Evolutionary conservation across 2,797 vertebrate genomes (phyloP).

Genomic region (Sternotherus odoratus): DNA sequence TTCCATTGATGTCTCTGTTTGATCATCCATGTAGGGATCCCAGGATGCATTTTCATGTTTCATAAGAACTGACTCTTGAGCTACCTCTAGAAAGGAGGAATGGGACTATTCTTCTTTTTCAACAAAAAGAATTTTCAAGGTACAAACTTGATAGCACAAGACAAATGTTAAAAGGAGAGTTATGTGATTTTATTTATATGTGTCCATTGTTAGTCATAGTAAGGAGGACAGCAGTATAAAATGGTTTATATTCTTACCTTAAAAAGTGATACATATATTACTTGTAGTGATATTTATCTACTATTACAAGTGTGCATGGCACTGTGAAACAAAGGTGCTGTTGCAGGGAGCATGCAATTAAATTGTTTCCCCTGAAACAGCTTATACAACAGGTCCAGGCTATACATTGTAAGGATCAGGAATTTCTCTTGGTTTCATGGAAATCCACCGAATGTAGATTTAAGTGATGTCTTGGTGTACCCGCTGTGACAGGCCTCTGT

Average conservation of each 20-base stretch:
- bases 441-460: neutral
- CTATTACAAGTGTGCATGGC: neutral
- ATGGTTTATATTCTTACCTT: neutral
- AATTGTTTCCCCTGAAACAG: accelerated
- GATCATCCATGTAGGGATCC: neutral
- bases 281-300: neutral
- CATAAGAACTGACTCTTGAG: neutral
- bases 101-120: neutral
- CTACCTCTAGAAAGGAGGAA: neutral
- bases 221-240: neutral
- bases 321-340: neutral
- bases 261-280: neutral
- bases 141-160: neutral
- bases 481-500: neutral
- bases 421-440: neutral
- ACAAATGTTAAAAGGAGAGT: neutral
- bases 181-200: neutral
- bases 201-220: neutral
- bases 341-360: neutral
- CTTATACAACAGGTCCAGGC: neutral
- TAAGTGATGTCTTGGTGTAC: neutral
- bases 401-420: neutral
- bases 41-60: neutral
- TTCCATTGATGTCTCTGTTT: neutral
- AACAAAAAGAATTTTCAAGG: neutral